Conservation (phyloP, 2,888 invertebrate species). For the Alloplasta piceator region DNA sequence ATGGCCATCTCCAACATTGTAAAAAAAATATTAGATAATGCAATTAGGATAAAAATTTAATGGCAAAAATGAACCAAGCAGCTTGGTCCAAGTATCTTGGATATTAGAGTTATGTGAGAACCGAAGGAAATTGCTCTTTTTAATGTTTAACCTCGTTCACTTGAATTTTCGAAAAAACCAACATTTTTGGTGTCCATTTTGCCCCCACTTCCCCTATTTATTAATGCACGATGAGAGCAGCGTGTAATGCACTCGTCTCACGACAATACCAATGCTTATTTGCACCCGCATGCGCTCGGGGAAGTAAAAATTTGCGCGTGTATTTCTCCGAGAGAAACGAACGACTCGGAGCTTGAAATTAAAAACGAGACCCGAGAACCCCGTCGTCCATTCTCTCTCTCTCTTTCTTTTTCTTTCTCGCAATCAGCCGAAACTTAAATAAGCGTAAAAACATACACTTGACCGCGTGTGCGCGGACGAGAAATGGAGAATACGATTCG, state of each 20-base stretch:
- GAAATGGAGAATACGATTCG: no score
- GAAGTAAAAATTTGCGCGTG: background rate
- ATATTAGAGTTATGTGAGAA: no score
- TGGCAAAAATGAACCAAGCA: no score
- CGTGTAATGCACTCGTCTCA: conserved; percentile 40
- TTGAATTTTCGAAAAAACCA: no score
- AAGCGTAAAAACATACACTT: conserved; percentile 44
- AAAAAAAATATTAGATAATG: no score
- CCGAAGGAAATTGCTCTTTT: no score
- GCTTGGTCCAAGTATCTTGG: no score
- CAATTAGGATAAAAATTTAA: no score
- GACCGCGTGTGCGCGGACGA: conserved; percentile 12
- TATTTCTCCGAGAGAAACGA: conserved; percentile 29
- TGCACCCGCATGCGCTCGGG: background rate
- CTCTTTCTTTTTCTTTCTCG: conserved; percentile 6
- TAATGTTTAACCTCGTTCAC: no score
- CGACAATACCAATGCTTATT: conserved; percentile 40
- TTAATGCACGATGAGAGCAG: conserved; percentile 19
- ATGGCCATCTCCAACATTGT: no score
- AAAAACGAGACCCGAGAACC: conserved; percentile 56
- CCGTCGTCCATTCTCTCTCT: conserved; percentile 29
- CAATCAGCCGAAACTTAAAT: conserved; percentile 57
- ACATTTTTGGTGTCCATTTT: background rate
- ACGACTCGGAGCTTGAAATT: conserved; percentile 61
- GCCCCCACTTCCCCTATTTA: background rate